These are phyloP conservation scores for Chlorocebus sabaeus DNA, from an alignment of 2,113 vertebrate genomes.

Conservation along the genomic window DNA sequence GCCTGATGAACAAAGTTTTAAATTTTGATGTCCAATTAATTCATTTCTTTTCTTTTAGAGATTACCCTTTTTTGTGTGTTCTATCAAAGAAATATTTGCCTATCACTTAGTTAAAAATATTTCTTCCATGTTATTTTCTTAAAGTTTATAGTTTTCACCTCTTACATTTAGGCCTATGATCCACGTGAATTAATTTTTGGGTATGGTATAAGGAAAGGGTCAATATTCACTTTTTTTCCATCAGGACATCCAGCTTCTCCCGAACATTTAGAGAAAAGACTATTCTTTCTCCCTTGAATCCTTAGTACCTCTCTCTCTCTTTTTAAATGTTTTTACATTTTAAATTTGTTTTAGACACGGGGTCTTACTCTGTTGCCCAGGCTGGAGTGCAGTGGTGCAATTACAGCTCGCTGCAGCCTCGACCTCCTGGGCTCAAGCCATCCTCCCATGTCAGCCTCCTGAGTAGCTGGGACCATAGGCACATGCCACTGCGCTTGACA, in stretches of 20 bases:
- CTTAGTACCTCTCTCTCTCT: not conserved
- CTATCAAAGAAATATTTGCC: not conserved
- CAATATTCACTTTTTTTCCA: too few species aligned
- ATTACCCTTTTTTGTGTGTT: not conserved
- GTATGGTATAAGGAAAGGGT: not conserved
- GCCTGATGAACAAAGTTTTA: not conserved
- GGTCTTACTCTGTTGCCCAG: too few species aligned
- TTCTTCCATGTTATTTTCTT: not conserved
- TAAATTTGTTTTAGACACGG: too few species aligned
- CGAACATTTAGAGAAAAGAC: not conserved
- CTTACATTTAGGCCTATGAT: not conserved
- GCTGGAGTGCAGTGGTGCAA: too few species aligned
- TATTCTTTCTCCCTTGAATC: not conserved
- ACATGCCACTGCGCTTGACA: too few species aligned
- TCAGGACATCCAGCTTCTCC: not conserved
- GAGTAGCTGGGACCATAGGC: too few species aligned
- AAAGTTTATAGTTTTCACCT: not conserved
- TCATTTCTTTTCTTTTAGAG: not conserved
- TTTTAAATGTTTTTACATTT: too few species aligned
- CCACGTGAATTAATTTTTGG: not conserved
- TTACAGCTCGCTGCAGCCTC: too few species aligned
- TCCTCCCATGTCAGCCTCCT: too few species aligned
- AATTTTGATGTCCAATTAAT: constrained; percentile 5
- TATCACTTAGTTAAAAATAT: not conserved
- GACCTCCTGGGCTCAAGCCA: too few species aligned